Conservation (phyloP, 2,113 vertebrate genomes). For the Lepus timidus region DNA sequence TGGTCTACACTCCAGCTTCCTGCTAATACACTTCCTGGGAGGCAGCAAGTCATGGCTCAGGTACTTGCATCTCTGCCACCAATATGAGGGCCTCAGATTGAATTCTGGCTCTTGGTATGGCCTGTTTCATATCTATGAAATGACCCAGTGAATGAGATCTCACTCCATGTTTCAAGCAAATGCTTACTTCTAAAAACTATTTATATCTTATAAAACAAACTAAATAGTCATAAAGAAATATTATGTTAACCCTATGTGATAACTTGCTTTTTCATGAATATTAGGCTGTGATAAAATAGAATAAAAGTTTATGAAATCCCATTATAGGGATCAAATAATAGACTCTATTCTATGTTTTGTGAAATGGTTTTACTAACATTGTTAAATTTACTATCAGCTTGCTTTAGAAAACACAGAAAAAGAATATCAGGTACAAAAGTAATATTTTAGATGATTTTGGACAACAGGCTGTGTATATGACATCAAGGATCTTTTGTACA, state of each 20-base stretch:
- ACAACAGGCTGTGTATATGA: background rate
- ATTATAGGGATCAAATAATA: background rate
- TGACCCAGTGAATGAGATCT: too few species aligned
- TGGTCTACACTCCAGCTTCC: too few species aligned
- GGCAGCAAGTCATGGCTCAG: too few species aligned
- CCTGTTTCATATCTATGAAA: too few species aligned
- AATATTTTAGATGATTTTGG: background rate
- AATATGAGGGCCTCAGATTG: too few species aligned
- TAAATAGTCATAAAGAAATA: too few species aligned
- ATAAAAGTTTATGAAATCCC: background rate
- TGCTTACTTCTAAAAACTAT: too few species aligned
- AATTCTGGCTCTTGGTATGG: too few species aligned
- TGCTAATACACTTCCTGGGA: too few species aligned
- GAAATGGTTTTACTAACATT: slow-evolving; percentile 7
- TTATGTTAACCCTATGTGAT: background rate
- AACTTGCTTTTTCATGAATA: slow-evolving; percentile 1
- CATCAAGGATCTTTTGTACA: accelerated
- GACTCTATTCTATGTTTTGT: background rate
- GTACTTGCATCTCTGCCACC: too few species aligned
- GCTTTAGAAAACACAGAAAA: background rate
- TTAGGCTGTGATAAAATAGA: background rate
- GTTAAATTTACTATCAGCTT: background rate
- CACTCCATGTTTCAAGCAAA: too few species aligned
- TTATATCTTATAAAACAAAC: too few species aligned
- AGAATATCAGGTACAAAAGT: background rate